Evolutionary conservation across 2,888 invertebrate genomes (phyloP).

Genomic region (Hirtodrosophila duncani): DNA sequence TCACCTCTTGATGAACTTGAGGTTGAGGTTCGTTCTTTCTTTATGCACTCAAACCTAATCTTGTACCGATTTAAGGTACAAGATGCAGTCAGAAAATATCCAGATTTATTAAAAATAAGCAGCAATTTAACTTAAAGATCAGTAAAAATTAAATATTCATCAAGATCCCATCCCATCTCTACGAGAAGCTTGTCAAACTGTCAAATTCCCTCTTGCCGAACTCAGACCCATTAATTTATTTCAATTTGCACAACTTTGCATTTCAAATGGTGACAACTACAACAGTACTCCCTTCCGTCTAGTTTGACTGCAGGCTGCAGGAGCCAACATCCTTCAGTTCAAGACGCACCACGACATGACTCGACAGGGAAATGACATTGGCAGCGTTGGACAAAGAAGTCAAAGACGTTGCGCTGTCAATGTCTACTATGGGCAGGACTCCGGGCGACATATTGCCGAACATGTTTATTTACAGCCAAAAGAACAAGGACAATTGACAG

Average conservation of each 20-base stretch:
- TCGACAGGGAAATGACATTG: conserved; percentile 3
- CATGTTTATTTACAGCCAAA: conserved; percentile 66
- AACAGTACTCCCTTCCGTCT: conserved; percentile 31
- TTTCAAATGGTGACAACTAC: conserved; percentile 32
- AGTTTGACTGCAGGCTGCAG: background rate
- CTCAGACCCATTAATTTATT: conserved; percentile 59
- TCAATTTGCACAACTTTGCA: conserved; percentile 53
- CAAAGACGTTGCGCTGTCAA: conserved; percentile 33
- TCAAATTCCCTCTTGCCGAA: no score
- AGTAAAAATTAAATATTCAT: no score
- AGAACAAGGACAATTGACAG: conserved; percentile 47
- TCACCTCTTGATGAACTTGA: no score
- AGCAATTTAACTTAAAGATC: no score
- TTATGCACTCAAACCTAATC: no score
- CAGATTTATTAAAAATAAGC: no score
- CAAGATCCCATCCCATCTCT: no score
- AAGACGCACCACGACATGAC: background rate
- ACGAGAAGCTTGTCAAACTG: no score
- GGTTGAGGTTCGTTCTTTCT: no score
- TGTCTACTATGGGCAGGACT: conserved; percentile 24
- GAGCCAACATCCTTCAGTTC: background rate
- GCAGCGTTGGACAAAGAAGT: conserved; percentile 24
- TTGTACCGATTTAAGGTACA: background rate
- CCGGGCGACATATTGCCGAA: conserved; percentile 61
- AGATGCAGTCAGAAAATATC: conserved; percentile 11